A percentile compares a stretch with the other conserved stretches of the same genome.
Evolutionary conservation across 2,797 vertebrate genomes (phyloP).

Genomic region (Botia kubotai): DNA sequence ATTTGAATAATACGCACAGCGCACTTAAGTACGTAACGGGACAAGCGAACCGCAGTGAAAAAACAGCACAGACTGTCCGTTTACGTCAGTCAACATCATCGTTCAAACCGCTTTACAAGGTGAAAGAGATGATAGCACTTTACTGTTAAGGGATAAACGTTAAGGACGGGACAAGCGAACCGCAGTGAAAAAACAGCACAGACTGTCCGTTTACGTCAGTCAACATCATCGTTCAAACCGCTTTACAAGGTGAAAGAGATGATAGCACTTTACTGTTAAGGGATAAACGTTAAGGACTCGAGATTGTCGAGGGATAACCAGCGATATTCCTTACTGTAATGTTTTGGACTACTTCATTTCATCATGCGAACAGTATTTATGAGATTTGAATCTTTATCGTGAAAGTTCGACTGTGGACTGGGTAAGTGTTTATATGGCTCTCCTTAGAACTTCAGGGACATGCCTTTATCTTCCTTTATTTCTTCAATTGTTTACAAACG

Average conservation of each 20-base stretch:
- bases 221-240: neutral
- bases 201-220: neutral
- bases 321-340: too few relatives aligned
- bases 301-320: too few relatives aligned
- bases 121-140: neutral
- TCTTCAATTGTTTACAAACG: too few relatives aligned
- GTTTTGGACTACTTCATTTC: conserved; percentile 15
- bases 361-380: neutral
- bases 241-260: neutral
- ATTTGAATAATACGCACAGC: neutral
- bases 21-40: neutral
- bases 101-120: neutral
- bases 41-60: neutral
- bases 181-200: neutral
- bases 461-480: too few relatives aligned
- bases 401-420: neutral
- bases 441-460: neutral
- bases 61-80: neutral
- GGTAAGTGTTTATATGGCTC: conserved; percentile 25
- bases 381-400: neutral
- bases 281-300: neutral
- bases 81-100: neutral
- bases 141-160: neutral
- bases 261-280: neutral
- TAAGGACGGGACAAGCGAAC: neutral